Percentiles rank a stretch among this genome's conserved stretches.
phyloP scores from a whole-genome alignment of 2,888 invertebrate species.

The Nematopogon swammerdamellus region DNA sequence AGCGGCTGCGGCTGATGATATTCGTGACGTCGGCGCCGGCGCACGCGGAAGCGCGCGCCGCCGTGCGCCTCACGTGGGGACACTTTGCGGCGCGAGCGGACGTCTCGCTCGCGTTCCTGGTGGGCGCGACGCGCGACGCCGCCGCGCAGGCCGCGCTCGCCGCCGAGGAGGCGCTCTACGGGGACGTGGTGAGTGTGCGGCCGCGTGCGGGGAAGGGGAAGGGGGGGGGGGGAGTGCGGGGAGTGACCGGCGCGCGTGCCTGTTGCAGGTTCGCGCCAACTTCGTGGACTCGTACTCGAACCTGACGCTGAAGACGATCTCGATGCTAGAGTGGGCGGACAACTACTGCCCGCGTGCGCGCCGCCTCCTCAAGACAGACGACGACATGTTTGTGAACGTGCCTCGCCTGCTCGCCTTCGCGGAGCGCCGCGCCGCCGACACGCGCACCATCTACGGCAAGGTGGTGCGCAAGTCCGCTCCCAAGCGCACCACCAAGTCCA shows the following conservation, averaged over 20 bases:
- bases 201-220: too few species aligned
- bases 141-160: conserved; percentile 42
- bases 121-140: conserved; percentile 58
- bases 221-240: too few species aligned
- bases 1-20: conserved; percentile 58
- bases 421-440: conserved; percentile 56
- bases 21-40: conserved; percentile 73
- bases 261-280: conserved; percentile 17
- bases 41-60: conserved; percentile 67
- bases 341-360: conserved; percentile 71
- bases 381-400: conserved; percentile 88
- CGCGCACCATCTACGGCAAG: conserved; percentile 75
- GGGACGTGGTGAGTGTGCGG: conserved; percentile 68
- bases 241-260: too few species aligned
- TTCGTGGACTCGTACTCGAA: conserved; percentile 79
- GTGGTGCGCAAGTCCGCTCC: conserved; percentile 84
- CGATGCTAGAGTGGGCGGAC: conserved; percentile 79
- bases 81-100: conserved; percentile 65
- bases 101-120: conserved; percentile 63
- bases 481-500: conserved; percentile 77
- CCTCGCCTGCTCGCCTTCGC: conserved; percentile 67
- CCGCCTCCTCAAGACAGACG: conserved; percentile 80
- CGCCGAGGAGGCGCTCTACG: conserved; percentile 69
- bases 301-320: conserved; percentile 78
- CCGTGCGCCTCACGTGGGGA: conserved; percentile 81